These are phyloP conservation scores for Nixonia krombeini DNA, from an alignment of 1,140 invertebrate species.

Conservation along the genomic window DNA sequence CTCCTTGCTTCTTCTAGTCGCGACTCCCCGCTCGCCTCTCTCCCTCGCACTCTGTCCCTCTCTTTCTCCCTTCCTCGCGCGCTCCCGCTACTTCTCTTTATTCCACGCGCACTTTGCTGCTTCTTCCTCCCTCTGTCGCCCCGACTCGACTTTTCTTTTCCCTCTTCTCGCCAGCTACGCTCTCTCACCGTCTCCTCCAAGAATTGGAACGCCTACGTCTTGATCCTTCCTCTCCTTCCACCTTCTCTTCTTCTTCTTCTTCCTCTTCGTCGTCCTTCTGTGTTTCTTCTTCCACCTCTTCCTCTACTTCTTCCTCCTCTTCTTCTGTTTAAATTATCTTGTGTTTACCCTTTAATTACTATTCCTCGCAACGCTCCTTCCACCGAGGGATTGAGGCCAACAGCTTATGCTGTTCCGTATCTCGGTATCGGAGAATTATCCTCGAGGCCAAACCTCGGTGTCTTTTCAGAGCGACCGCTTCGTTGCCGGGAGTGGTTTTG, in stretches of 20 bases:
- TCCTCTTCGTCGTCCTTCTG: conserved; percentile 10
- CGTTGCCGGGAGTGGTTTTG: conserved; percentile 55
- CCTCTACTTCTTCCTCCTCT: conserved; percentile 41
- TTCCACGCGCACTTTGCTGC: conserved; percentile 21
- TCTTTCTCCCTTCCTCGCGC: conserved; percentile 27
- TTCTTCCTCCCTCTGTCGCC: conserved; percentile 37
- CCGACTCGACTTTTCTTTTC: conserved; percentile 52
- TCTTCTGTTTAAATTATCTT: conserved; percentile 37
- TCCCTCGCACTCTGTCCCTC: conserved; percentile 20
- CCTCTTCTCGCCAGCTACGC: conserved; percentile 39
- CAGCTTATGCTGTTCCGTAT: conserved; percentile 59
- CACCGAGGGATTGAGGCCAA: conserved; percentile 64
- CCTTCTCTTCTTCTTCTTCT: conserved; percentile 22
- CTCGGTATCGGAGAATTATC: conserved; percentile 58
- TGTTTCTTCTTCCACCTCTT: conserved; percentile 13
- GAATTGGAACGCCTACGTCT: conserved; percentile 14
- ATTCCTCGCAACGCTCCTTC: conserved; percentile 65
- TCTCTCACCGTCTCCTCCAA: conserved; percentile 20
- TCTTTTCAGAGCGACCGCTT: conserved; percentile 52
- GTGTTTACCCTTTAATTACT: conserved; percentile 50
- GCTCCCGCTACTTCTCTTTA: conserved; percentile 45
- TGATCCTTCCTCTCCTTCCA: conserved; percentile 13
- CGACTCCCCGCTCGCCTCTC: conserved; percentile 35
- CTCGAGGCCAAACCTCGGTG: conserved; percentile 53
- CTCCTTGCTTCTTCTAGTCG: conserved; percentile 43